phyloP scores from a whole-genome alignment of 2,113 vertebrate species.

The Pollimyrus isidori region DNA sequence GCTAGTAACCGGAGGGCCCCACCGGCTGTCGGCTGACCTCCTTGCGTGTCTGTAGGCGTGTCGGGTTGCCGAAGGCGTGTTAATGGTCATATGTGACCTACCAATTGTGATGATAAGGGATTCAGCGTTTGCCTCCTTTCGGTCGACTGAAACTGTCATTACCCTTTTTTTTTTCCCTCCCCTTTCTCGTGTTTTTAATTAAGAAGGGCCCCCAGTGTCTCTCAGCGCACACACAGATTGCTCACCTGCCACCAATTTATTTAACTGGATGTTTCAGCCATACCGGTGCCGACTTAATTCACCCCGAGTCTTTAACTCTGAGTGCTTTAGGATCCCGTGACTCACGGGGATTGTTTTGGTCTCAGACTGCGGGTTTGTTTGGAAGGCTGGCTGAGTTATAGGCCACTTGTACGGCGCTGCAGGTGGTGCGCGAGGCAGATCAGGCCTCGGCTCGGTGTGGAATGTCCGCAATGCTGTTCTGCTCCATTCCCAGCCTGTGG shows the following conservation, averaged over 20 bases:
- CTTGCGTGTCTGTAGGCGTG: not conserved
- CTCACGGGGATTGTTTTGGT: not conserved
- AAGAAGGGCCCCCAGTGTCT: not conserved
- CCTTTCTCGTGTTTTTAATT: not conserved
- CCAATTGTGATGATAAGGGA: not conserved
- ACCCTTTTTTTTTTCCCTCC: not conserved
- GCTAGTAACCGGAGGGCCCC: not conserved
- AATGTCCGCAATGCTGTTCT: not conserved
- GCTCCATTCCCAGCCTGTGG: not conserved
- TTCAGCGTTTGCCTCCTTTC: not conserved
- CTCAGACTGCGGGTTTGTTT: not conserved
- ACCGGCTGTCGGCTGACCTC: not conserved
- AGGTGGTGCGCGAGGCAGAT: not conserved
- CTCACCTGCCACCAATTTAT: not conserved
- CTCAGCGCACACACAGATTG: not conserved
- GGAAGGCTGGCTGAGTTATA: not conserved
- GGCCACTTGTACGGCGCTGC: not conserved
- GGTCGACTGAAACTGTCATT: not conserved
- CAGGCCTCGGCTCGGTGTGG: not conserved
- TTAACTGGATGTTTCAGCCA: not conserved
- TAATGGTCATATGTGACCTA: not conserved
- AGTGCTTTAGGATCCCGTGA: not conserved
- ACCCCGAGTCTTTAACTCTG: not conserved
- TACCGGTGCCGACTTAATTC: not conserved
- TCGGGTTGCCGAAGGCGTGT: not conserved